These are phyloP conservation scores for pig (Sus scrofa) DNA, from an alignment of 2,113 vertebrate genomes.

Conservation along the genomic window T2T-Sscrofa CM000830.6:121302001-121302500, in stretches of 20 bases:
- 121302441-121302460: constrained; percentile 1
- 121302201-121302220: constrained; percentile 1
- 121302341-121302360: background rate
- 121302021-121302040: background rate
- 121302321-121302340: background rate
- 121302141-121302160: background rate
- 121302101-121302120: background rate
- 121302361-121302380: background rate
- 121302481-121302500: background rate
- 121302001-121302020: background rate
- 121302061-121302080: background rate
- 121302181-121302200: background rate
- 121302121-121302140: constrained; percentile 9
- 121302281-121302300: background rate
- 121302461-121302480: background rate
- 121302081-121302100: background rate
- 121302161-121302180: background rate
- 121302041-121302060: background rate
- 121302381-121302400: constrained; percentile 6
- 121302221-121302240: background rate
- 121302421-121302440: constrained; percentile 4
- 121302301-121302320: background rate
- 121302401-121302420: background rate
- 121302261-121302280: background rate
- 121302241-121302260: background rate